Conservation (phyloP, 2,113 vertebrate genomes). For the Puffinus mauretanicus region DNA sequence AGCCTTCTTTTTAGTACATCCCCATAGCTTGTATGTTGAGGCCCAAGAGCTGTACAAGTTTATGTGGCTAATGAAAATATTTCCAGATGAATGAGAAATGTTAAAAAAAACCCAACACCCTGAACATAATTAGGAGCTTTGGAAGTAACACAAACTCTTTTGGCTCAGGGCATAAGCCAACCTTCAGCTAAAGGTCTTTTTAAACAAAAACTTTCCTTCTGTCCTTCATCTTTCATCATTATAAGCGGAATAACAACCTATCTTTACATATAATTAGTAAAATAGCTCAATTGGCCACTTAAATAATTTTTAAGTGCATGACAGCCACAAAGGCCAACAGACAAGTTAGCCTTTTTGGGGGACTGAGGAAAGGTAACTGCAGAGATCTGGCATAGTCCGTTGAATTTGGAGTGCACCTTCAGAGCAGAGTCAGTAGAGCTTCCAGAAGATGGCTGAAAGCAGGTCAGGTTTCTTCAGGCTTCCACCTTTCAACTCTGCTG, state of each 20-base stretch:
- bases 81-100: background rate
- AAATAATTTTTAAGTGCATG: background rate
- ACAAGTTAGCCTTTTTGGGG: background rate
- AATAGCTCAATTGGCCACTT: background rate
- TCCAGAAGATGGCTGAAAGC: background rate
- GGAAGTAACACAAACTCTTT: background rate
- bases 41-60: background rate
- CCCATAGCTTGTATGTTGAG: background rate
- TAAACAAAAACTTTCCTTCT: background rate
- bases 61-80: background rate
- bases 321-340: background rate
- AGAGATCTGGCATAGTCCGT: background rate
- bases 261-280: background rate
- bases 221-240: background rate
- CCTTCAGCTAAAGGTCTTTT: background rate
- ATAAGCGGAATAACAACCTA: background rate
- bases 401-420: background rate
- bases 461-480: background rate
- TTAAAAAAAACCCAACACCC: rapidly evolving
- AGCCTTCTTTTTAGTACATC: background rate
- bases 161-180: background rate
- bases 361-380: background rate
- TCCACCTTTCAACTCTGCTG: background rate
- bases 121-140: background rate
- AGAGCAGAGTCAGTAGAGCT: background rate